Conservation (phyloP, 2,888 invertebrate genomes). For the Schrankia costaestrigalis region DNA sequence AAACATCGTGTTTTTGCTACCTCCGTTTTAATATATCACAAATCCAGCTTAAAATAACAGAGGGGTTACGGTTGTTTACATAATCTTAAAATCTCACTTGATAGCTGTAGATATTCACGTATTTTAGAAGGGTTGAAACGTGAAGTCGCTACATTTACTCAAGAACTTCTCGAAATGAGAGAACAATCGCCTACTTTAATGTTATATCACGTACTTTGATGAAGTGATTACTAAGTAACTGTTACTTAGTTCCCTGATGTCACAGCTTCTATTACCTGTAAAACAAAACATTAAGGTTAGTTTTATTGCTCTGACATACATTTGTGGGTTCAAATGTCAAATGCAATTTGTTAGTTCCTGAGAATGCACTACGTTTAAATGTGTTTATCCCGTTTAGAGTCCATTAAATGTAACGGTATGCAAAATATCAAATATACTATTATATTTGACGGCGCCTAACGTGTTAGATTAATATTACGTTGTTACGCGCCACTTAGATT, state of each 20-base stretch:
- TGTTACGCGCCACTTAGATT: no score
- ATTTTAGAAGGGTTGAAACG: slow-evolving; percentile 20
- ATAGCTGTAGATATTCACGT: slow-evolving; percentile 16
- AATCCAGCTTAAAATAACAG: slow-evolving; percentile 42
- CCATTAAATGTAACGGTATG: slow-evolving; percentile 27
- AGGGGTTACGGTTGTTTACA: slow-evolving; percentile 38
- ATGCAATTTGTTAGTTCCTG: slow-evolving; percentile 7
- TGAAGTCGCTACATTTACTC: slow-evolving; percentile 26
- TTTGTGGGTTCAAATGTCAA: slow-evolving; percentile 6
- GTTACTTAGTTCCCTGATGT: neutral
- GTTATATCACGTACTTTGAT: slow-evolving; percentile 25
- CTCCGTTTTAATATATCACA: slow-evolving; percentile 3
- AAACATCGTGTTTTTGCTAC: no score
- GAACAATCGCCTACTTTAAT: slow-evolving; percentile 26
- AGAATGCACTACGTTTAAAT: slow-evolving; percentile 3
- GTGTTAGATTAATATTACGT: no score
- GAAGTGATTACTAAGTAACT: slow-evolving; percentile 9
- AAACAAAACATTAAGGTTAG: slow-evolving; percentile 10
- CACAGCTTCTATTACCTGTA: slow-evolving; percentile 26
- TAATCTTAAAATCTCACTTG: slow-evolving; percentile 29
- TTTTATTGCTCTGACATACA: slow-evolving; percentile 2
- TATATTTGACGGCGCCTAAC: no score
- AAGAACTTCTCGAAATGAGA: slow-evolving; percentile 25
- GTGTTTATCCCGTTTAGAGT: slow-evolving; percentile 7
- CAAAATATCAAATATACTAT: no score